Percentiles rank a stretch among this genome's conserved stretches.
phyloP scores from a whole-genome alignment of 2,113 vertebrate genomes.

The Sphyrna mokarran region DNA sequence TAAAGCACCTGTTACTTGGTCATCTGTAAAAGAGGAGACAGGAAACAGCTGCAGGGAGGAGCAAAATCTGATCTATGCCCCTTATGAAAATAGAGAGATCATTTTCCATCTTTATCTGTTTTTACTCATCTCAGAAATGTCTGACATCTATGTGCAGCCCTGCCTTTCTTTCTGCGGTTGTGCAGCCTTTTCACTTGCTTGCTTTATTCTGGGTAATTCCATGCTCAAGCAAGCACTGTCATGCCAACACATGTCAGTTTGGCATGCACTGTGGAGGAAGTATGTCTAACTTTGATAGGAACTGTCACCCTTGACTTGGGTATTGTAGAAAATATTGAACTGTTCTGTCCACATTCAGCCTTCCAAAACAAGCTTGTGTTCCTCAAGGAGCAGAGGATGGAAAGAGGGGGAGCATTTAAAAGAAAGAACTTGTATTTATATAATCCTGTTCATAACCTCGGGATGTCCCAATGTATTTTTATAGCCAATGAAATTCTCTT shows the following conservation, averaged over 20 bases:
- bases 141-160: not conserved
- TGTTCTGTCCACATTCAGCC: not conserved
- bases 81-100: not conserved
- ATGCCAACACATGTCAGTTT: not conserved
- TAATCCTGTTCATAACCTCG: not conserved
- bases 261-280: not conserved
- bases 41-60: not conserved
- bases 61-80: not conserved
- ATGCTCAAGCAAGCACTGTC: not conserved
- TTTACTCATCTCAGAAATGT: not conserved
- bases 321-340: not conserved
- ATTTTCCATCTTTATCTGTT: not conserved
- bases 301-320: too few relatives aligned
- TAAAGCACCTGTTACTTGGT: not conserved
- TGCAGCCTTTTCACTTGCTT: not conserved
- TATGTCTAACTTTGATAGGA: not conserved
- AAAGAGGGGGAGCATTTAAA: not conserved
- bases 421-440: not conserved
- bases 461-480: not conserved
- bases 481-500: not conserved
- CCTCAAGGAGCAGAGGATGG: not conserved
- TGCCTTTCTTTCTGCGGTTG: not conserved
- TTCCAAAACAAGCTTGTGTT: not conserved
- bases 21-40: not conserved
- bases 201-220: not conserved